Evolutionary conservation across 2,888 invertebrate species (phyloP), one percentile per base, ranked within the genome.

Genomic region (Drosophila peninsularis): DNA sequence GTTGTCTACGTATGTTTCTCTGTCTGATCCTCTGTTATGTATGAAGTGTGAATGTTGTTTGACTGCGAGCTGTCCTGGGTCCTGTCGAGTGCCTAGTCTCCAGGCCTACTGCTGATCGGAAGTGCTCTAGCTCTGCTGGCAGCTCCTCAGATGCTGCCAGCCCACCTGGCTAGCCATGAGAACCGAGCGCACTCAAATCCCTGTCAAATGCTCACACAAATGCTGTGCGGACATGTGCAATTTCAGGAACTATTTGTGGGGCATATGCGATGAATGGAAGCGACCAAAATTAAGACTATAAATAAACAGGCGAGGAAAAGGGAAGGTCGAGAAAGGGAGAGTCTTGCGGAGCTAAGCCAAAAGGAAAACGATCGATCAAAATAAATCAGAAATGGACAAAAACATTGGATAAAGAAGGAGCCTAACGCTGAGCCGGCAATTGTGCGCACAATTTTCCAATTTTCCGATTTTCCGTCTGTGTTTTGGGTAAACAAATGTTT

Each of bases 401-500:
- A 85, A 81, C 78, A 78, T 62, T 57, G 68, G 63, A 49, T 36
- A 55, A 30, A 62, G 53, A 27, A 58, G 53, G 41, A 82, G 7
- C 0, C 27, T 30, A 30, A 50, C 39, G 58, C 62, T 83, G 85
- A 85, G 76, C 82, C 82, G 72, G 56, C 85, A 88, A 84, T 87
- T 87, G 82, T 82, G 60, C 68, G 73, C 74, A 79, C 82, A 82
- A 84, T 82, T 82, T 82, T 84, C 88, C 79, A 30, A 30, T 30
- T 30, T 30, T 24, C 24, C 24, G 64, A 76, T 66, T 58, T 75
- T 65, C 63, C 54, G 67, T 66, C 63, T 67, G 61, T 78, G 78
- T 75, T 85, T 83, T 85, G 87, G 58, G 78, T 88, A 85, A 85
- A 85, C 84, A 85, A 84, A 82, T 75, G 82, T 81, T 85, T 85